These are phyloP conservation scores for Chymomyza fuscimana DNA, from an alignment of 2,888 invertebrate genomes.

Conservation along the genomic window DNA sequence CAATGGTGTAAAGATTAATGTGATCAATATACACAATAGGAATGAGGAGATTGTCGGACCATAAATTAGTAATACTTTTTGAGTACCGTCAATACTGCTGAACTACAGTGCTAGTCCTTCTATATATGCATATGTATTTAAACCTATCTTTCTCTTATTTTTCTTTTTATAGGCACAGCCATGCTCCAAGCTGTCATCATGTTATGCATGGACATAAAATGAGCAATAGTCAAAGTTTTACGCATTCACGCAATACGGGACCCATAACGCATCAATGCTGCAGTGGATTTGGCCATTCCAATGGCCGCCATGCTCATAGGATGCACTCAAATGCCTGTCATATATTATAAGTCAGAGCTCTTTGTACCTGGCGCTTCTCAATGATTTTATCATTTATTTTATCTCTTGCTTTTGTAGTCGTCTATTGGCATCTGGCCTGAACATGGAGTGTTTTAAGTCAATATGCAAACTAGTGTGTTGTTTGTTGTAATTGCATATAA, in stretches of 20 bases:
- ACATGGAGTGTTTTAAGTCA: background rate
- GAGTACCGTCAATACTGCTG: no score
- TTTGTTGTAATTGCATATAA: background rate
- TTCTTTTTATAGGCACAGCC: constrained; percentile 45
- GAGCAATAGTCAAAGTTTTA: constrained; percentile 78
- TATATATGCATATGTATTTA: background rate
- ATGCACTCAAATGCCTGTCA: constrained; percentile 79
- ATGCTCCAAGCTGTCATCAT: constrained; percentile 64
- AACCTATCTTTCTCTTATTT: background rate
- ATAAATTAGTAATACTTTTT: no score
- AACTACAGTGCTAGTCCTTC: no score
- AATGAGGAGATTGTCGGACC: no score
- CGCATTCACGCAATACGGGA: constrained; percentile 66
- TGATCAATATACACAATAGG: no score
- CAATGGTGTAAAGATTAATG: no score
- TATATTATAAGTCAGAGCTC: constrained; percentile 63
- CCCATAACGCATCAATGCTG: constrained; percentile 79
- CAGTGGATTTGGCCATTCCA: constrained; percentile 74
- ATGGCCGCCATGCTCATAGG: constrained; percentile 76
- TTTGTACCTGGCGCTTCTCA: background rate
- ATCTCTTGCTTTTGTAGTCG: background rate
- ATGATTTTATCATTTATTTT: constrained; percentile 42
- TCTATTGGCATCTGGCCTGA: background rate
- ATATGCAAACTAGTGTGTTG: background rate
- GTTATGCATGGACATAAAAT: constrained; percentile 71